These are phyloP conservation scores for Formica aserva DNA, from an alignment of 2,888 invertebrate genomes.

Conservation along the genomic window DNA sequence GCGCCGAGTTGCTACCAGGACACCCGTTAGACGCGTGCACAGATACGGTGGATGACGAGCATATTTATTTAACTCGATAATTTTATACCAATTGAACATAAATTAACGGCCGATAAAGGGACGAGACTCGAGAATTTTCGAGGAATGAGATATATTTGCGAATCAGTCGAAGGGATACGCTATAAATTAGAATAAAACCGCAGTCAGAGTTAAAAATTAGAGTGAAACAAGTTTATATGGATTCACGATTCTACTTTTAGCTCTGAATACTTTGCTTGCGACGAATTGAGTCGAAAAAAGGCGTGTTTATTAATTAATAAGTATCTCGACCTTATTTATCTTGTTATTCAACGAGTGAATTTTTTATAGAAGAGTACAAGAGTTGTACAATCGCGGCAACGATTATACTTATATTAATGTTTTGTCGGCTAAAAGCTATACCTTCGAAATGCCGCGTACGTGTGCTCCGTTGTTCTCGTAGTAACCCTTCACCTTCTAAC, in stretches of 20 bases:
- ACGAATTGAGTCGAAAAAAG: neutral
- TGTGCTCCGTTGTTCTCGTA: neutral
- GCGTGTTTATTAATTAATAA: neutral
- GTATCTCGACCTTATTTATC: neutral
- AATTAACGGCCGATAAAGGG: neutral
- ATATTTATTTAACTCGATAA: conserved; percentile 22
- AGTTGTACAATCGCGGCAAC: neutral
- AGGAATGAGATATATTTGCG: neutral
- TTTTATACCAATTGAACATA: conserved; percentile 18
- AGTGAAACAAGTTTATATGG: neutral
- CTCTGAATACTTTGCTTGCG: neutral
- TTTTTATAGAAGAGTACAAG: neutral
- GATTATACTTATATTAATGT: neutral
- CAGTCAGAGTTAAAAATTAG: neutral
- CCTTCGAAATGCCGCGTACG: conserved; percentile 27
- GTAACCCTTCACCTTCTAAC: conserved; percentile 57
- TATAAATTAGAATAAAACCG: neutral
- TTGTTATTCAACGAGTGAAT: neutral
- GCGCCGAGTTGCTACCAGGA: conserved; percentile 56
- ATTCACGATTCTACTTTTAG: neutral
- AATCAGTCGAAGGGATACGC: neutral
- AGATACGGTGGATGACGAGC: conserved; percentile 23
- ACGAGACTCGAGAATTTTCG: neutral
- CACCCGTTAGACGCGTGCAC: conserved; percentile 67
- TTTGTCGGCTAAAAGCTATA: conserved; percentile 14